Conservation (phyloP, 2,113 vertebrate genomes). For the Passer domesticus region DNA sequence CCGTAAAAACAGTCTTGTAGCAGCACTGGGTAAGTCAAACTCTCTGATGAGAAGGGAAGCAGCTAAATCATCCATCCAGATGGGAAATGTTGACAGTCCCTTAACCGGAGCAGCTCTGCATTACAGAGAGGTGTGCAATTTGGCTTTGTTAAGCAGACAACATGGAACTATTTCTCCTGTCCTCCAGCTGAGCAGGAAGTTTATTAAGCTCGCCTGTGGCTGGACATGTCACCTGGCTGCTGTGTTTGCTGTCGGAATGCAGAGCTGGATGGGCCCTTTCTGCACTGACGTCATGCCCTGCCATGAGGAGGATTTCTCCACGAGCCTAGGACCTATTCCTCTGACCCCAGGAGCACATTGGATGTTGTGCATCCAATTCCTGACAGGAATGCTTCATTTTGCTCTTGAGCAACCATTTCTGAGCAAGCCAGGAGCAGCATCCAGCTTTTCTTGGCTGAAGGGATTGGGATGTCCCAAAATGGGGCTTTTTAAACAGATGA, state of each 20-base stretch:
- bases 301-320: conserved; percentile 38
- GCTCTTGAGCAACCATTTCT: conserved; percentile 63
- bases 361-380: conserved; percentile 23
- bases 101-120: background rate
- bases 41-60: background rate
- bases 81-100: conserved; percentile 1
- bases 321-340: background rate
- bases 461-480: conserved; percentile 56
- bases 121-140: conserved; percentile 10
- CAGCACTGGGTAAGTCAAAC: background rate
- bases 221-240: conserved; percentile 53
- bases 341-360: conserved; percentile 33
- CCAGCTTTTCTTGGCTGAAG: conserved; percentile 58
- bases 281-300: conserved; percentile 36
- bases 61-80: conserved; percentile 21
- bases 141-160: conserved; percentile 32
- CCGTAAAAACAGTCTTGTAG: background rate
- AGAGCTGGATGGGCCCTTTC: background rate
- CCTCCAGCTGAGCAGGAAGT: background rate
- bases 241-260: background rate
- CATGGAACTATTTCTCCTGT: conserved; percentile 49
- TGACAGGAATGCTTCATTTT: conserved; percentile 64
- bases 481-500: conserved; percentile 48
- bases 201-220: conserved; percentile 21
- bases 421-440: conserved; percentile 65